phyloP scores from a whole-genome alignment of 2,797 vertebrate species.

The Xiphorhynchus erythropygius region DNA sequence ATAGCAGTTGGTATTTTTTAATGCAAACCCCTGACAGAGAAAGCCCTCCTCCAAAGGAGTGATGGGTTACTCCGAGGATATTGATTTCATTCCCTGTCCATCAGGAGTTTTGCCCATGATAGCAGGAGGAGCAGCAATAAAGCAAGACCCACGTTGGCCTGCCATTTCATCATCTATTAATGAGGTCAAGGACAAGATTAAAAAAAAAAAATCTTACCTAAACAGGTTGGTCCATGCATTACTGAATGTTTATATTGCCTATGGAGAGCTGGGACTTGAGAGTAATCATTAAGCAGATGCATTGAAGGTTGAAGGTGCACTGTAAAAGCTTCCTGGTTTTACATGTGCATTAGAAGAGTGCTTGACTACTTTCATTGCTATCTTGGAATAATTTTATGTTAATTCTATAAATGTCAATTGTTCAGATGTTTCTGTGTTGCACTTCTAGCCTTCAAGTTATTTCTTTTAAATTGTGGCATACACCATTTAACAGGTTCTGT shows the following conservation, averaged over 20 bases:
- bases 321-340: constrained; percentile 1
- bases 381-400: constrained; percentile 41
- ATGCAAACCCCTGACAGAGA: not conserved
- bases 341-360: not conserved
- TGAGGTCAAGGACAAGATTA: not conserved
- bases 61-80: not conserved
- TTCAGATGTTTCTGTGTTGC: constrained; percentile 11
- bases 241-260: not conserved
- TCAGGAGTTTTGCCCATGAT: not conserved
- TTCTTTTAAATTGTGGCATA: constrained; percentile 42
- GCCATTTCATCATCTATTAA: not conserved
- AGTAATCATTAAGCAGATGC: not conserved
- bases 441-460: constrained; percentile 20
- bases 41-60: not conserved
- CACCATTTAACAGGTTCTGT: constrained; percentile 31
- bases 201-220: not conserved
- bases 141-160: not conserved
- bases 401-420: constrained; percentile 56
- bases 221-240: not conserved
- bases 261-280: not conserved
- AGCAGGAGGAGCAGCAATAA: not conserved
- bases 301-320: not conserved
- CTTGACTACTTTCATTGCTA: not conserved
- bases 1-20: not conserved
- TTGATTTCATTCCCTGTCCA: not conserved